phyloP scores from a whole-genome alignment of 1,140 invertebrate genomes.

The Macrotrachela quadricornifera region DNA sequence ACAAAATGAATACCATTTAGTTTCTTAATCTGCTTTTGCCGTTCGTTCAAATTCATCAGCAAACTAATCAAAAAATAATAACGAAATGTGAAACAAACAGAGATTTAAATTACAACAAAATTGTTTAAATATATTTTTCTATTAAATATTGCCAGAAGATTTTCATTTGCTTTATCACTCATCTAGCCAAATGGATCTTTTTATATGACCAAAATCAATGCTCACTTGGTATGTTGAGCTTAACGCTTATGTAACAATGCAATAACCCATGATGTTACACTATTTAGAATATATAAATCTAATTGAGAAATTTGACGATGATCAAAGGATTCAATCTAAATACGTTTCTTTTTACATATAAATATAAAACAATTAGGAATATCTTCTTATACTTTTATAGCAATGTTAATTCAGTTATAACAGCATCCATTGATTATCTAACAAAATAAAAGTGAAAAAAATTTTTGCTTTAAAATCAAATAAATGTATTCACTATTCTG shows the following conservation, averaged over 20 bases:
- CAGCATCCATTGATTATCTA: conserved; percentile 2
- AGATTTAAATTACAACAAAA: too few relatives aligned
- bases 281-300: not conserved
- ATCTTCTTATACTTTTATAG: not conserved
- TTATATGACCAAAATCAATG: conserved; percentile 10
- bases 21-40: conserved; percentile 25
- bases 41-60: conserved; percentile 26
- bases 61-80: conserved; percentile 11
- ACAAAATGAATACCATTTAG: conserved; percentile 26
- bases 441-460: not conserved
- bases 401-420: conserved; percentile 4
- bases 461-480: not conserved
- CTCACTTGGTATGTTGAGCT: not conserved
- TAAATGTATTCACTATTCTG: conserved; percentile 19
- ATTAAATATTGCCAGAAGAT: conserved; percentile 15
- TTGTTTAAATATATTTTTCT: too few relatives aligned
- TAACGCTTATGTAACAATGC: not conserved
- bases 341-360: not conserved
- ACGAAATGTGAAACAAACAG: not conserved
- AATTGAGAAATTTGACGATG: not conserved
- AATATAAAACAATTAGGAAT: too few relatives aligned
- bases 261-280: conserved; percentile 23
- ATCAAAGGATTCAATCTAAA: conserved; percentile 22
- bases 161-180: conserved; percentile 28
- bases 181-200: conserved; percentile 33